These are phyloP conservation scores for Centroberyx gerrardi DNA, from an alignment of 2,797 vertebrate species.

Conservation along the genomic window DNA sequence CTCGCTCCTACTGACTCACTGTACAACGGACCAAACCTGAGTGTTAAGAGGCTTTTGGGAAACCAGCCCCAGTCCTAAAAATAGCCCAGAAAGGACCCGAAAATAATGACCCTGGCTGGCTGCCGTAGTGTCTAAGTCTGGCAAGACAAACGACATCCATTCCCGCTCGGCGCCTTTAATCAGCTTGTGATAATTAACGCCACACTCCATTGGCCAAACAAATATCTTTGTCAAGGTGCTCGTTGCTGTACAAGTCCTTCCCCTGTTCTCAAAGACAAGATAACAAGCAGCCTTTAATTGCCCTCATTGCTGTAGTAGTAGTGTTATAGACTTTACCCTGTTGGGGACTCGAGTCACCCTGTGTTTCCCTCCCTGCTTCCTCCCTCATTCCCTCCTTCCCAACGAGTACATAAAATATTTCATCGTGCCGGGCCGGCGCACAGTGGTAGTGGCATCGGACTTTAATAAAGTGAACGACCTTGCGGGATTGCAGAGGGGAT, in stretches of 20 bases:
- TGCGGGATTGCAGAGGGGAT: slow-evolving; percentile 90
- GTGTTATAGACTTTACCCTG: slow-evolving; percentile 69
- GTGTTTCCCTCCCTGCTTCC: slow-evolving; percentile 75
- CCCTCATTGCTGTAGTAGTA: slow-evolving; percentile 87
- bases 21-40: slow-evolving; percentile 35
- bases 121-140: slow-evolving; percentile 72
- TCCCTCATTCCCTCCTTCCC: slow-evolving; percentile 78
- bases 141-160: slow-evolving; percentile 88
- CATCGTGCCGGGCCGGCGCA: slow-evolving; percentile 85
- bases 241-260: slow-evolving; percentile 86
- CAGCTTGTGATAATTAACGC: slow-evolving; percentile 89
- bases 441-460: slow-evolving; percentile 86
- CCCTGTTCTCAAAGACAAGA: slow-evolving; percentile 87
- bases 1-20: neutral
- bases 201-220: slow-evolving; percentile 89
- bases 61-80: slow-evolving; percentile 54
- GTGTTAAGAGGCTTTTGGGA: slow-evolving; percentile 34
- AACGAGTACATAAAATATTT: slow-evolving; percentile 94
- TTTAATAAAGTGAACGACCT: slow-evolving; percentile 96
- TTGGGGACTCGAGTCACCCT: slow-evolving; percentile 81
- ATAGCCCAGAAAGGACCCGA: slow-evolving; percentile 56
- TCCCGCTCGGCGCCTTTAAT: slow-evolving; percentile 85
- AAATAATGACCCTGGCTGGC: slow-evolving; percentile 77
- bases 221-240: slow-evolving; percentile 91
- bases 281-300: slow-evolving; percentile 92